These are phyloP conservation scores for Pan troglodytes DNA, from an alignment of 2,113 vertebrate genomes.

Conservation along the genomic window NHGRI_mPanTro3-v2.1_pri NC_072398.2:190575001-190575500, in stretches of 20 bases:
- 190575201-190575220: neutral
- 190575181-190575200: slow-evolving; percentile 46
- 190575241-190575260: neutral
- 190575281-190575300: neutral
- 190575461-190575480: neutral
- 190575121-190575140: slow-evolving; percentile 39
- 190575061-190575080: neutral
- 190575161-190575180: slow-evolving; percentile 40
- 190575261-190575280: neutral
- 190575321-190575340: neutral
- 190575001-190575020: too few species aligned
- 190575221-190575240: neutral
- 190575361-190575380: neutral
- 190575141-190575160: neutral
- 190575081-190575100: neutral
- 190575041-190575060: too few species aligned
- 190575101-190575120: neutral
- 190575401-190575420: neutral
- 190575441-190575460: neutral
- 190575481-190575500: neutral
- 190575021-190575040: too few species aligned
- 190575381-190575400: neutral
- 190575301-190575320: neutral
- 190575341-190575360: neutral
- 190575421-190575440: neutral